Evolutionary conservation across 2,888 invertebrate genomes (phyloP), one percentile per base, ranked within the genome.

Genomic region (Autographa pulchrina): DNA sequence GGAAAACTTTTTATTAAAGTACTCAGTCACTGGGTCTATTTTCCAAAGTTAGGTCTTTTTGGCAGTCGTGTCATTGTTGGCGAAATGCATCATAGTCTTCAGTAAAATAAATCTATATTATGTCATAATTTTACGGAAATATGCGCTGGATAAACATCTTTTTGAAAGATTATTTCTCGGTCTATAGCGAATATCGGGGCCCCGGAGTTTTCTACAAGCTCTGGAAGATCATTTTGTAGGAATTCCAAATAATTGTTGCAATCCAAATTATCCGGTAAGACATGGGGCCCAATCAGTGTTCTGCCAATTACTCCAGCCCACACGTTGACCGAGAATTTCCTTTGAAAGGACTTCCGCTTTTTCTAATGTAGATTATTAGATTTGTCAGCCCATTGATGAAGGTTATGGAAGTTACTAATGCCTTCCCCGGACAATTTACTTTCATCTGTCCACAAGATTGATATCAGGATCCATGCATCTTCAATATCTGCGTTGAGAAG

Each of bases 401-500:
- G 61, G 41, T 61, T 18, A 54, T 54, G 54, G 9, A n/a, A n/a
- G 54, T 54, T 20, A 20, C 13, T 54, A 20, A 54, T 54, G 54
- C 54, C 54, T 54, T 61, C 41, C 20, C 20, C 38, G 4, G 61
- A 61, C 38, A 61, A 61, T 41, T 61, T 38, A 11, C 54, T 18
- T 20, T 61, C 61, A 61, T 59, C 59, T 4, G 59, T 59, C 59
- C 59, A 59, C 16, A 59, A 59, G 59, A 59, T 59, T 14, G 59
- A 31, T 11, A 41, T 18, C 16, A n/a, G 16, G 13, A 35, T 13
- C 35, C 31, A 31, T 31, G 48, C 11, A 54, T 41, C 48, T 60
- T 65, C 16, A 11, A 18, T 68, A 75, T 16, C 78, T 86, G 86
- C 77, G 86, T 86, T 74, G 77, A 85, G n/a, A 59, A 80, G 2